Evolutionary conservation across 2,113 vertebrate genomes (phyloP).

Genomic region (Isichthys henryi): DNA sequence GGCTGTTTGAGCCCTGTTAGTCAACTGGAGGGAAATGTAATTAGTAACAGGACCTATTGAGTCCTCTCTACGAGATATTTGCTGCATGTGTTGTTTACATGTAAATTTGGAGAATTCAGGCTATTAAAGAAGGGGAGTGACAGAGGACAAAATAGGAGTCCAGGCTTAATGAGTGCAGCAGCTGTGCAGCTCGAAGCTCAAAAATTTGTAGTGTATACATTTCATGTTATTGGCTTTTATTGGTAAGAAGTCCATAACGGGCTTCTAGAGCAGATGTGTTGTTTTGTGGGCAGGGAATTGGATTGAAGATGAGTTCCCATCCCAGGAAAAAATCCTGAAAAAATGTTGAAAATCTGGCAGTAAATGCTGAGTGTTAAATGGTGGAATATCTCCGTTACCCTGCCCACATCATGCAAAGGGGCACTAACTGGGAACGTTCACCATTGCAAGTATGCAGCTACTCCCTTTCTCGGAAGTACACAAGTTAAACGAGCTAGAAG

Average conservation of each 20-base stretch:
- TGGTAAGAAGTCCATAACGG: background rate
- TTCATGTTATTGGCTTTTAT: background rate
- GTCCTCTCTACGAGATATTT: conserved; percentile 24
- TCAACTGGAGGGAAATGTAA: background rate
- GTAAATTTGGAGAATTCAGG: conserved; percentile 40
- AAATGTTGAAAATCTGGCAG: background rate
- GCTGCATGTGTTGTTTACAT: conserved; percentile 44
- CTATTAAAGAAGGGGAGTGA: conserved; percentile 48
- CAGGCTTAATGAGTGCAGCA: conserved; percentile 40
- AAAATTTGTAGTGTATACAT: background rate
- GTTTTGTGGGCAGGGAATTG: background rate
- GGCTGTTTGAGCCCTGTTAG: background rate
- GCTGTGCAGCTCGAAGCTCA: conserved; percentile 31
- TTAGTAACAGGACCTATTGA: conserved; percentile 19
- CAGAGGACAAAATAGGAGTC: conserved; percentile 41
- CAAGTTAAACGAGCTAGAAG: background rate
- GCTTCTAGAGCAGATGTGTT: background rate
- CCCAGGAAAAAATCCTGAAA: background rate
- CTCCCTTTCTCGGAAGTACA: background rate
- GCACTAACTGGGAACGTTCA: background rate
- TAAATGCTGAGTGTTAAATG: background rate
- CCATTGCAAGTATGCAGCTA: background rate
- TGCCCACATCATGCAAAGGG: background rate
- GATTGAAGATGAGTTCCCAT: background rate
- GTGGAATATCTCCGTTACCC: background rate